Evolutionary conservation across 2,888 invertebrate genomes (phyloP).

Genomic region (Gastrophysa polygoni): DNA sequence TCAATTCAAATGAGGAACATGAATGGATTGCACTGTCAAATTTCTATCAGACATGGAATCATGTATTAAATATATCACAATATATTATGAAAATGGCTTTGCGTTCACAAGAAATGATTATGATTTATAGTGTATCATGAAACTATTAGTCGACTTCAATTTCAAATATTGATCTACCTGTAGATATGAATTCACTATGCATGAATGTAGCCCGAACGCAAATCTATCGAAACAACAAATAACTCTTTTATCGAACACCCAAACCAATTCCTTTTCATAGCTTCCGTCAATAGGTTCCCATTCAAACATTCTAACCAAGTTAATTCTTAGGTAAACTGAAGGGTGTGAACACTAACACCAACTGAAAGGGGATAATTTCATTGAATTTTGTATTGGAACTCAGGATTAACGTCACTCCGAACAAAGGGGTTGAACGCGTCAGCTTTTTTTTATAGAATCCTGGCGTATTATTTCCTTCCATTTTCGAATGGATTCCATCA

Average conservation of each 20-base stretch:
- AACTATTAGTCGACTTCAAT: too few species aligned
- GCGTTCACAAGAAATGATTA: too few species aligned
- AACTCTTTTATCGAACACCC: neutral
- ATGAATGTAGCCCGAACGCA: neutral
- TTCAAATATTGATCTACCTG: too few species aligned
- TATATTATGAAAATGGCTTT: too few species aligned
- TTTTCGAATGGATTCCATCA: neutral
- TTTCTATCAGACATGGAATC: too few species aligned
- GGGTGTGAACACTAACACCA: slow-evolving; percentile 30
- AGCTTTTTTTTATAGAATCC: neutral
- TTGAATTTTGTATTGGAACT: slow-evolving; percentile 43
- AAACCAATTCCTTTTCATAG: neutral
- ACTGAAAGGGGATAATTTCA: slow-evolving; percentile 35
- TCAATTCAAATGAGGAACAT: too few species aligned
- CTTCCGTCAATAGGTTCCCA: neutral
- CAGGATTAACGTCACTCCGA: slow-evolving; percentile 37
- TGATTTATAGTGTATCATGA: too few species aligned
- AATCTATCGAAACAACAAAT: neutral
- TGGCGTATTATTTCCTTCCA: neutral
- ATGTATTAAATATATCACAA: too few species aligned
- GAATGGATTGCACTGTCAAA: too few species aligned
- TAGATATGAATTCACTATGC: too few species aligned
- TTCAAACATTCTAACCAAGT: slow-evolving; percentile 10
- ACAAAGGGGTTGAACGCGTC: slow-evolving; percentile 25
- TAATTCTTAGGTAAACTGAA: slow-evolving; percentile 33